Evolutionary conservation across 2,888 invertebrate species (phyloP), one percentile per base, ranked within the genome.

Genomic region (Trissoscelio sp.): DNA sequence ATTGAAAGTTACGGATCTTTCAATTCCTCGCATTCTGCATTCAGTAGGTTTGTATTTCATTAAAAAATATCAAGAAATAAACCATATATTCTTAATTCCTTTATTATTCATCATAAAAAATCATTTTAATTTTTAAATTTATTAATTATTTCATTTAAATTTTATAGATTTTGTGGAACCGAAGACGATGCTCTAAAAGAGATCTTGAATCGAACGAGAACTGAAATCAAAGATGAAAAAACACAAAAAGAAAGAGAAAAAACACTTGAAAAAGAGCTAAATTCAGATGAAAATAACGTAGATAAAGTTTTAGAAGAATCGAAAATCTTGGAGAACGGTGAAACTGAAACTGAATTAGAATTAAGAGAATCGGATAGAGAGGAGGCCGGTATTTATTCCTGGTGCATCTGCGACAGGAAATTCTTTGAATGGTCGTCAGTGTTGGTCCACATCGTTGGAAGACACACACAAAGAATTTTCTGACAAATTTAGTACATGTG

Each of bases 101-200:
- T n/a, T n/a, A n/a, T n/a, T n/a, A n/a, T n/a, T n/a, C n/a, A n/a
- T n/a, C n/a, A n/a, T n/a, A n/a, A n/a, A n/a, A n/a, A n/a, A n/a
- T n/a, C n/a, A n/a, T n/a, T n/a, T n/a, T n/a, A n/a, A n/a, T n/a
- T n/a, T n/a, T n/a, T n/a, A n/a, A n/a, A n/a, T n/a, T n/a, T n/a
- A n/a, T n/a, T n/a, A n/a, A n/a, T n/a, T n/a, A n/a, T n/a, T n/a
- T n/a, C n/a, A n/a, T n/a, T n/a, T n/a, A 46, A 5, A 3, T 14
- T 42, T 53, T 73, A 20, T 22, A 77, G 69, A 24, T 77, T 69
- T 37, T 51, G 58, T 18, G 79, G 79, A 1, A 89, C 94, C 88
- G 95, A 95, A 89, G 95, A 96, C 88, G 95, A 95, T 89, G 95
- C 95, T 18, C 91, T 96, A 37, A 94, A 94, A 89, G 95, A 94